Conservation (phyloP, 2,113 vertebrate genomes). For the Archocentrus centrarchus region DNA sequence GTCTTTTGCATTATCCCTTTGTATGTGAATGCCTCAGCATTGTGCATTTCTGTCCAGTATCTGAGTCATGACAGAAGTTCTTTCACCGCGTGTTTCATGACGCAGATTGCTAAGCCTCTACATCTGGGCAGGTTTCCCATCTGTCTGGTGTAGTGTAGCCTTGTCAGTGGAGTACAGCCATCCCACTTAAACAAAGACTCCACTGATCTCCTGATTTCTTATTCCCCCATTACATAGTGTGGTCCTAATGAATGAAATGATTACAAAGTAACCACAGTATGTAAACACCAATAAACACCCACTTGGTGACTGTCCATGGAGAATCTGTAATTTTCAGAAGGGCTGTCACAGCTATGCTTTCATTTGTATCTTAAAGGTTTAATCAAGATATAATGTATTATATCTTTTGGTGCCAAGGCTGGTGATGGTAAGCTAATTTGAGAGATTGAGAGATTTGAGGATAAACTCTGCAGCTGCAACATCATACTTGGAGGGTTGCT, state of each 20-base stretch:
- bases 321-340: background rate
- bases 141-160: background rate
- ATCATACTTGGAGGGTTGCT: rapidly evolving
- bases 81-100: constrained; percentile 7
- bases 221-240: background rate
- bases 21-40: background rate
- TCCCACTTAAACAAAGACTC: background rate
- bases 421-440: background rate
- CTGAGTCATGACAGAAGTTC: constrained; percentile 4
- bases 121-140: constrained; percentile 33
- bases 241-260: background rate
- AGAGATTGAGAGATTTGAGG: background rate
- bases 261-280: background rate
- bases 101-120: constrained; percentile 11
- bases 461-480: background rate
- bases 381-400: background rate
- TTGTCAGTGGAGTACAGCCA: constrained; percentile 7
- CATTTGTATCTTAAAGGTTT: background rate
- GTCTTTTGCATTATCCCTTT: background rate
- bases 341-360: background rate
- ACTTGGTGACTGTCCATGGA: background rate
- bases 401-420: background rate
- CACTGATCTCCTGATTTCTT: constrained; percentile 4
- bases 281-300: background rate
- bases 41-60: background rate